These are phyloP conservation scores for Homarus gammarus DNA, from an alignment of 2,888 invertebrate species.

Conservation along the genomic window DNA sequence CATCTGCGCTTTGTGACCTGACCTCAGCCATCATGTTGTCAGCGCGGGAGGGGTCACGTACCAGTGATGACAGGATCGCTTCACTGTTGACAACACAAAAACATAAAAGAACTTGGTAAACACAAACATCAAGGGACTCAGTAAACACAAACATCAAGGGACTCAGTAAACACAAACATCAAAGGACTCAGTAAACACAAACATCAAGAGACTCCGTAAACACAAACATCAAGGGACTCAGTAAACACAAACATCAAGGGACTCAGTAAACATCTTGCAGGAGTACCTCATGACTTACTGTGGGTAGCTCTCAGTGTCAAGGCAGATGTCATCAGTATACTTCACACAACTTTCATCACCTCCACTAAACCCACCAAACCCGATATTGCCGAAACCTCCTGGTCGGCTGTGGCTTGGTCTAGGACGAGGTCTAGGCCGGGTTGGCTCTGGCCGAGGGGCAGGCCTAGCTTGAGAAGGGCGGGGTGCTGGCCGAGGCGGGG, in stretches of 20 bases:
- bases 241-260: too few relatives aligned
- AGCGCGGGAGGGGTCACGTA: conserved; percentile 58
- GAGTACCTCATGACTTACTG: conserved; percentile 53
- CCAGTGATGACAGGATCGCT: conserved; percentile 71
- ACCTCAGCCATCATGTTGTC: conserved; percentile 84
- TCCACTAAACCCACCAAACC: background rate
- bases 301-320: conserved; percentile 74
- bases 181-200: too few relatives aligned
- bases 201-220: too few relatives aligned
- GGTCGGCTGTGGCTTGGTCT: conserved; percentile 10
- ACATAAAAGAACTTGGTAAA: too few relatives aligned
- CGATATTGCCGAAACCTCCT: background rate
- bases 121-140: too few relatives aligned
- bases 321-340: conserved; percentile 75
- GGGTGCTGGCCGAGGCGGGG: conserved; percentile 25
- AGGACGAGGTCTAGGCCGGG: conserved; percentile 5
- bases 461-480: conserved; percentile 20
- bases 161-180: too few relatives aligned
- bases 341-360: conserved; percentile 48
- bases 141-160: too few relatives aligned
- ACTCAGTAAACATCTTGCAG: background rate
- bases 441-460: background rate
- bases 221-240: too few relatives aligned
- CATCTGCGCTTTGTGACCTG: conserved; percentile 82
- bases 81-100: conserved; percentile 50